Evolutionary conservation across 2,113 vertebrate genomes (phyloP).

Genomic region (Halcyon senegalensis): DNA sequence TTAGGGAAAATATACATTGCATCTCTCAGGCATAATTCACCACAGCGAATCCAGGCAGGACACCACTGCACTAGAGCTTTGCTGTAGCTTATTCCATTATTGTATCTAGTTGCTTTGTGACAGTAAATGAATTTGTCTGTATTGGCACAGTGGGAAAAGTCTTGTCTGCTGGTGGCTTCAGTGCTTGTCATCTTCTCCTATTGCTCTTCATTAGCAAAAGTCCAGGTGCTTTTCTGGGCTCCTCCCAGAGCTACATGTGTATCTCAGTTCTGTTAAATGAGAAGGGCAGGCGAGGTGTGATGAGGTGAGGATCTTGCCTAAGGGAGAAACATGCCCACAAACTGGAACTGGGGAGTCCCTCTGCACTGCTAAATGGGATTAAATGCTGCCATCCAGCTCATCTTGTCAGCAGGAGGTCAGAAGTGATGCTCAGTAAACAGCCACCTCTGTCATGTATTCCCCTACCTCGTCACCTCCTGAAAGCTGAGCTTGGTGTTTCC

Average conservation of each 20-base stretch:
- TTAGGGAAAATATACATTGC: background rate
- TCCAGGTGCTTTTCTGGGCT: background rate
- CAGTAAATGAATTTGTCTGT: background rate
- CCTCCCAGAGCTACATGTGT: background rate
- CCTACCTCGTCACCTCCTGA: background rate
- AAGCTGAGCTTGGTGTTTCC: background rate
- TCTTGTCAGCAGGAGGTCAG: background rate
- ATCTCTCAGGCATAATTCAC: background rate
- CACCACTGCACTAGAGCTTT: accelerated
- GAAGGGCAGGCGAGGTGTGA: background rate
- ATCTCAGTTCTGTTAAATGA: background rate
- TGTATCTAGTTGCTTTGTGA: background rate
- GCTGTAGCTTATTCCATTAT: background rate
- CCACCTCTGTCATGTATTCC: background rate
- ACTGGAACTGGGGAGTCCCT: background rate
- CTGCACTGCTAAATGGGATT: background rate
- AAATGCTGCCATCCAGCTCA: background rate
- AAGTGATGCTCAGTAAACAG: background rate
- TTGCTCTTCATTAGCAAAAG: background rate
- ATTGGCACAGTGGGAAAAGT: background rate
- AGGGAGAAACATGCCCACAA: background rate
- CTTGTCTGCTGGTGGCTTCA: background rate
- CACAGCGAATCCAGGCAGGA: background rate
- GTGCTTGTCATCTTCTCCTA: background rate
- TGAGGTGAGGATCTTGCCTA: background rate